phyloP scores from a whole-genome alignment of 2,888 invertebrate genomes.

The Neoascia interrupta region DNA sequence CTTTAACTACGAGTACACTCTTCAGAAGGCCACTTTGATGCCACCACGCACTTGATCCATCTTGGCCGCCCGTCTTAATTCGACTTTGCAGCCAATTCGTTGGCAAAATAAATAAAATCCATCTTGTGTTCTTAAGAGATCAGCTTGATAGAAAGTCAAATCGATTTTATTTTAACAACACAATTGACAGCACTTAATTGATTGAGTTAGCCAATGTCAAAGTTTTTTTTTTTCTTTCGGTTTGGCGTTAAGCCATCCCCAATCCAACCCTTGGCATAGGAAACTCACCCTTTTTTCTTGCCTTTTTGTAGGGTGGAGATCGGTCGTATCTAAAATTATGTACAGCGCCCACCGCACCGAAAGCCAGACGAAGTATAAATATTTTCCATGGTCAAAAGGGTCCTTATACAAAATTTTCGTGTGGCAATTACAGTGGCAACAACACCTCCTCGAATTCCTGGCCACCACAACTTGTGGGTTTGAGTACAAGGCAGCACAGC shows the following conservation, averaged over 20 bases:
- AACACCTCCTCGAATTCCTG: slow-evolving; percentile 37
- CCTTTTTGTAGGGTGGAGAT: too few relatives aligned
- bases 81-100: too few relatives aligned
- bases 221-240: slow-evolving; percentile 11
- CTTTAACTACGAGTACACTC: too few relatives aligned
- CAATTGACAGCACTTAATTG: slow-evolving; percentile 60
- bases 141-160: slow-evolving; percentile 31
- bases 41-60: too few relatives aligned
- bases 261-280: neutral
- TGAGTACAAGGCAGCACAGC: too few relatives aligned
- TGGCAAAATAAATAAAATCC: too few relatives aligned
- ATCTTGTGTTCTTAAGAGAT: slow-evolving; percentile 28
- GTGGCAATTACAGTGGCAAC: slow-evolving; percentile 43
- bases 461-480: slow-evolving; percentile 5
- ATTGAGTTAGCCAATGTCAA: slow-evolving; percentile 61
- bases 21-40: too few relatives aligned
- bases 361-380: slow-evolving; percentile 23
- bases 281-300: slow-evolving; percentile 16
- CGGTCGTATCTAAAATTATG: slow-evolving; percentile 31
- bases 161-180: slow-evolving; percentile 22
- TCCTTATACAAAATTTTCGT: slow-evolving; percentile 32
- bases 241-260: too few relatives aligned
- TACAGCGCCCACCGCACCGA: slow-evolving; percentile 23
- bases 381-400: slow-evolving; percentile 38
- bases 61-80: too few relatives aligned